Evolutionary conservation across 1,140 invertebrate species (phyloP).

Genomic region (Cydia splendana): DNA sequence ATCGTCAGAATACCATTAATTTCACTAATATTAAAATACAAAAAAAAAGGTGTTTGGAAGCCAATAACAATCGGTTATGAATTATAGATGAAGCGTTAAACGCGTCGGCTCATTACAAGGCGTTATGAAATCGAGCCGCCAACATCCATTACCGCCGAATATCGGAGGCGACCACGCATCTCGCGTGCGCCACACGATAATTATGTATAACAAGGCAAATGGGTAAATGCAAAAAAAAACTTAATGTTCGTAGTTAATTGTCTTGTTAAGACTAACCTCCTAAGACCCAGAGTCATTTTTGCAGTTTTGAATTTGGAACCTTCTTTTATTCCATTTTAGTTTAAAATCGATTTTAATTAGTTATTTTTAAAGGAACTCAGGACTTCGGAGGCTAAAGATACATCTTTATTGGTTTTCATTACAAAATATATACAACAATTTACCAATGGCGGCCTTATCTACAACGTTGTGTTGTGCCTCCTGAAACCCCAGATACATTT

Average conservation of each 20-base stretch:
- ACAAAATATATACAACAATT: not conserved
- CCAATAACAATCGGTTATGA: slow-evolving; percentile 62
- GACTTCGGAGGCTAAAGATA: no score
- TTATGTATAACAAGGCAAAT: not conserved
- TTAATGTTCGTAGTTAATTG: not conserved
- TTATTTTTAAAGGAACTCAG: no score
- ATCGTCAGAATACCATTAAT: slow-evolving; percentile 18
- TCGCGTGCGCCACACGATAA: slow-evolving; percentile 1
- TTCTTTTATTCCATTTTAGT: no score
- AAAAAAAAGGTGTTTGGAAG: slow-evolving; percentile 23
- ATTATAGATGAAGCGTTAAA: slow-evolving; percentile 68
- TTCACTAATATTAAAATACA: slow-evolving; percentile 23
- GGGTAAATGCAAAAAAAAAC: not conserved
- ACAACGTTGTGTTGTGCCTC: no score
- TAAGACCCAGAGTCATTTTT: no score
- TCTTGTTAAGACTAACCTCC: not conserved
- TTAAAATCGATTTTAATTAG: no score
- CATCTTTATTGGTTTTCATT: not conserved
- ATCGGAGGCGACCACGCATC: slow-evolving; percentile 43
- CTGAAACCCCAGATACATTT: no score
- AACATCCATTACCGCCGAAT: slow-evolving; percentile 64
- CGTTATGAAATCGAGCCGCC: slow-evolving; percentile 57
- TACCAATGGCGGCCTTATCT: no score
- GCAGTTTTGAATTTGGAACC: no score
- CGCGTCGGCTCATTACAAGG: slow-evolving; percentile 59